Evolutionary conservation across 2,113 vertebrate genomes (phyloP), one percentile per base, ranked within the genome.

Genomic region (Geococcyx californianus): DNA sequence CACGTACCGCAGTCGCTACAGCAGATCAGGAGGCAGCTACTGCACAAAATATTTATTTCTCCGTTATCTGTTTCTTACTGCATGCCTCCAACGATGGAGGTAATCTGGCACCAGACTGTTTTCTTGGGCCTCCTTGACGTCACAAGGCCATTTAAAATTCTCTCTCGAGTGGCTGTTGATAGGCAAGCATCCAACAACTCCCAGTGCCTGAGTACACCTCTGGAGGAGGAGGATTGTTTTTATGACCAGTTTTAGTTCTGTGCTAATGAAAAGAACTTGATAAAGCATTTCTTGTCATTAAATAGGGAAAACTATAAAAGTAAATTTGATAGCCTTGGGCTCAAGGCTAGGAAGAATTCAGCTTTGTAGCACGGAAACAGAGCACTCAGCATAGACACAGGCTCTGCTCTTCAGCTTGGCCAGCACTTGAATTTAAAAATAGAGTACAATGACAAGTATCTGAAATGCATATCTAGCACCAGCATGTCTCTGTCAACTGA

Each of bases 121-220:
- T 97, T 96, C 81, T 90, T 90, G 69, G 92, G 95, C 94, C 94
- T 94, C 93, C 96, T 94, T 98, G 98, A 98, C 98, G 98, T 99
- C 98, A 98, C 52, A 42, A 94, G 96, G 96, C 95, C 97, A 96
- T 97, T 98, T 98, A 97, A 98, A 98, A 98, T 98, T 98, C 98
- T 96, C 97, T 94, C 94, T 93, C 86, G 47, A 98, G 98, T 98
- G 98, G 98, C 97, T 98, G 98, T 90, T 98, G 98, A 99, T 96
- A 97, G 97, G 97, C 92, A 97, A 97, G 93, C 94, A 98, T 96
- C 96, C 83, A 97, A 95, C 97, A 98, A 98, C 97, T 94, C 90
- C 90, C 91, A 90, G 81, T 54, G 91, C 90, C 87, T 23, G 19
- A 1, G 5, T 59, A 87, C 73, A 91, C 29, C 92, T 86, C 70